Conservation (phyloP, 2,113 vertebrate genomes). For the Plotosus lineatus region DNA sequence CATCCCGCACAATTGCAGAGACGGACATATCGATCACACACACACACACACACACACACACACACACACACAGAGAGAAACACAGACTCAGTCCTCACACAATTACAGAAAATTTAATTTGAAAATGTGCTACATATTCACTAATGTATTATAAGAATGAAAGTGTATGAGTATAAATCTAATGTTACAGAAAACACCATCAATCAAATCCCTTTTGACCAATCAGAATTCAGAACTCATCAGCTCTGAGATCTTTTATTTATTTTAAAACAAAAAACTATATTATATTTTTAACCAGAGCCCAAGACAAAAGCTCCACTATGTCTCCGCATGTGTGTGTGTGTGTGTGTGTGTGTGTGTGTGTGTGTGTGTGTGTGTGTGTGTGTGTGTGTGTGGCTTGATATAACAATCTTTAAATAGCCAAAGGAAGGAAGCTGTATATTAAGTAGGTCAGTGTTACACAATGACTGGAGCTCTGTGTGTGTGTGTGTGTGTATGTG, state of each 20-base stretch:
- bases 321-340: neutral
- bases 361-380: conserved; percentile 27
- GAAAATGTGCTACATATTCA: neutral
- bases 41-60: neutral
- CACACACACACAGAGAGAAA: neutral
- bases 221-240: neutral
- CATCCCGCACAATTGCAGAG: conserved; percentile 5
- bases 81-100: neutral
- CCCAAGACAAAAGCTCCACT: neutral
- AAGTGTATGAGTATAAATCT: neutral
- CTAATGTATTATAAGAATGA: neutral
- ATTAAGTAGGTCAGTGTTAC: conserved; percentile 74
- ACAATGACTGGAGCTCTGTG: conserved; percentile 65
- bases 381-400: conserved; percentile 17
- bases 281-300: neutral
- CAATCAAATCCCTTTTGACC: neutral
- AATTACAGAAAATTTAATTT: no score
- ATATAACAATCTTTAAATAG: conserved; percentile 61
- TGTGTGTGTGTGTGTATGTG: conserved; percentile 6
- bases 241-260: neutral
- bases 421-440: conserved; percentile 47
- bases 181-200: neutral
- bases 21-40: neutral
- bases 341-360: conserved; percentile 26
- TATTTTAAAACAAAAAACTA: neutral